phyloP scores from a whole-genome alignment of 2,113 vertebrate genomes.

The Synodontis membranacea region DNA sequence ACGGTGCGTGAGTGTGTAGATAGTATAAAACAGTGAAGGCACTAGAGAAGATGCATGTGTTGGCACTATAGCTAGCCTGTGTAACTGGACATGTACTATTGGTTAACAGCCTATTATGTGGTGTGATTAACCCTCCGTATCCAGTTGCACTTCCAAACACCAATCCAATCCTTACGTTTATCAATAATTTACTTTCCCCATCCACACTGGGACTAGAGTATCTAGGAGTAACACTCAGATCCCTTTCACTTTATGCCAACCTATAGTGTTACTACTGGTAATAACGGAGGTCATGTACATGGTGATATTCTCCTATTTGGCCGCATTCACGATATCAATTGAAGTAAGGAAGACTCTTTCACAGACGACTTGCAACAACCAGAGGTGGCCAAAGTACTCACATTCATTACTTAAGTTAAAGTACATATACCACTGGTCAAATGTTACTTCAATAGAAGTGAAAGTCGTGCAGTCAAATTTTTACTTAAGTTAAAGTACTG shows the following conservation, averaged over 20 bases:
- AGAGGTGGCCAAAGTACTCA: no score
- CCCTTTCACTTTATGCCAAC: constrained; percentile 41
- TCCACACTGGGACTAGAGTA: constrained; percentile 9
- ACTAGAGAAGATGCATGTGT: constrained; percentile 7
- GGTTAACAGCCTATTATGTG: constrained; percentile 31
- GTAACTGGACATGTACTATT: constrained; percentile 12
- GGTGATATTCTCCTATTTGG: not conserved
- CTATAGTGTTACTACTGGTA: constrained; percentile 41
- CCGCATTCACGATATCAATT: not conserved
- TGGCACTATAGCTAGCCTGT: no score
- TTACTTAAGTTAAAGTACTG: no score
- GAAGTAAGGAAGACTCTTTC: no score
- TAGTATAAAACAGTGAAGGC: not conserved
- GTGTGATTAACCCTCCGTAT: constrained; percentile 46
- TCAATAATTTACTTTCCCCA: constrained; percentile 49
- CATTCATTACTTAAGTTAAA: no score
- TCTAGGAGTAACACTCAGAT: constrained; percentile 47
- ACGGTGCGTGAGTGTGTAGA: not conserved
- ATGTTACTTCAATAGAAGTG: no score
- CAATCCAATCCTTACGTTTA: constrained; percentile 33
- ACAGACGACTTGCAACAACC: no score
- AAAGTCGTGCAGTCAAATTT: no score
- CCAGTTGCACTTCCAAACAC: constrained; percentile 30
- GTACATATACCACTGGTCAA: no score
- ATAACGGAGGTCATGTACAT: constrained; percentile 13